These are phyloP conservation scores for Phaonia tiefii DNA, from an alignment of 2,888 invertebrate species.

Conservation along the genomic window DNA sequence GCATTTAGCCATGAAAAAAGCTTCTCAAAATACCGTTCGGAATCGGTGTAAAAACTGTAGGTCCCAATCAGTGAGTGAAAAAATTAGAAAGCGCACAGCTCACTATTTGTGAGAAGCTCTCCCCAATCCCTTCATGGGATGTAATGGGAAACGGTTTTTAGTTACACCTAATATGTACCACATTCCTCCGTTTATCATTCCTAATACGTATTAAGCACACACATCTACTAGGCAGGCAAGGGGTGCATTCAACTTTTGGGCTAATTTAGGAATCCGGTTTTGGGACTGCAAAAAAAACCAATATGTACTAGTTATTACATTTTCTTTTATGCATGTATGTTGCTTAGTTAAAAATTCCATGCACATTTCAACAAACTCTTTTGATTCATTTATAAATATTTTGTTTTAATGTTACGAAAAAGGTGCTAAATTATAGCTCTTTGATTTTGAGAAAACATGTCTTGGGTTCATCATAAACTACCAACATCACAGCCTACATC, in stretches of 20 bases:
- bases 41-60: too few relatives aligned
- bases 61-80: too few relatives aligned
- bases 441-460: conserved; percentile 58
- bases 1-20: too few relatives aligned
- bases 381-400: neutral
- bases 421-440: conserved; percentile 25
- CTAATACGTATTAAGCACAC: too few relatives aligned
- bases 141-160: too few relatives aligned
- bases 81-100: too few relatives aligned
- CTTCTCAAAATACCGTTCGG: too few relatives aligned
- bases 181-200: too few relatives aligned
- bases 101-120: too few relatives aligned
- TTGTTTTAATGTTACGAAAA: neutral
- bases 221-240: conserved; percentile 8
- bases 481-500: conserved; percentile 52
- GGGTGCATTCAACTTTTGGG: conserved; percentile 67
- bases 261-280: conserved; percentile 61
- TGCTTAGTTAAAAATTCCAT: neutral
- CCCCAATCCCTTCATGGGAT: too few relatives aligned
- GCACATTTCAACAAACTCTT: neutral
- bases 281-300: conserved; percentile 28
- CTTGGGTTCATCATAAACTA: conserved; percentile 72
- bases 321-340: neutral
- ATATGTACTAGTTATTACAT: conserved; percentile 49
- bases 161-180: neutral